A percentile compares a stretch with the other conserved stretches of the same genome.
Conservation (phyloP, 2,888 invertebrate species). For the Orthosia incerta region DNA sequence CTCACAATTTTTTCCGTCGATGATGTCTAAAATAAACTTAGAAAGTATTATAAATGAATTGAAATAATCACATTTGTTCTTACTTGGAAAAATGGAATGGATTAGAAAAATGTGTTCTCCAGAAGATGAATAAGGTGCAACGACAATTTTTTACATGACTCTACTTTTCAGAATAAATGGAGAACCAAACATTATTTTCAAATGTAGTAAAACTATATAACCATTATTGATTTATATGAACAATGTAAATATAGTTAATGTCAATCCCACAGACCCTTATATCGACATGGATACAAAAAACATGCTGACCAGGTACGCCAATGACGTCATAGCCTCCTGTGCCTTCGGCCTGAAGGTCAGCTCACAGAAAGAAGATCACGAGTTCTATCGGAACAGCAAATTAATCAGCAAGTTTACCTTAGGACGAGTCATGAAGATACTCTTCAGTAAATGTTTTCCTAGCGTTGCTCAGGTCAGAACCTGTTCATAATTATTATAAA, state of each 20-base stretch:
- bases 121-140: not conserved
- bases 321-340: constrained; percentile 89
- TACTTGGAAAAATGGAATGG: too few species aligned
- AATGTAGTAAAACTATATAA: not conserved
- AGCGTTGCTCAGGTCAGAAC: constrained; percentile 35
- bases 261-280: constrained; percentile 61
- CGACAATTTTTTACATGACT: not conserved
- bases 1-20: too few species aligned
- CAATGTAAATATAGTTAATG: not conserved
- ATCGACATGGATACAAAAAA: constrained; percentile 84
- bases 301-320: constrained; percentile 83
- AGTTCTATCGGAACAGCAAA: constrained; percentile 82
- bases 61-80: too few species aligned
- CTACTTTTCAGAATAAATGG: not conserved
- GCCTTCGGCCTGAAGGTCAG: constrained; percentile 90
- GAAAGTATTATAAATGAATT: too few species aligned
- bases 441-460: constrained; percentile 37
- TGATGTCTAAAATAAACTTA: too few species aligned
- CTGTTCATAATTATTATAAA: not conserved
- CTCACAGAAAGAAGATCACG: constrained; percentile 88
- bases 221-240: not conserved
- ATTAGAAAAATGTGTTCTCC: not conserved
- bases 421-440: constrained; percentile 14
- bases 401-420: constrained; percentile 10
- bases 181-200: not conserved